Base-by-base conservation (phyloP, 2,113 vertebrate genomes). In the Perca fluviatilis region DNA sequence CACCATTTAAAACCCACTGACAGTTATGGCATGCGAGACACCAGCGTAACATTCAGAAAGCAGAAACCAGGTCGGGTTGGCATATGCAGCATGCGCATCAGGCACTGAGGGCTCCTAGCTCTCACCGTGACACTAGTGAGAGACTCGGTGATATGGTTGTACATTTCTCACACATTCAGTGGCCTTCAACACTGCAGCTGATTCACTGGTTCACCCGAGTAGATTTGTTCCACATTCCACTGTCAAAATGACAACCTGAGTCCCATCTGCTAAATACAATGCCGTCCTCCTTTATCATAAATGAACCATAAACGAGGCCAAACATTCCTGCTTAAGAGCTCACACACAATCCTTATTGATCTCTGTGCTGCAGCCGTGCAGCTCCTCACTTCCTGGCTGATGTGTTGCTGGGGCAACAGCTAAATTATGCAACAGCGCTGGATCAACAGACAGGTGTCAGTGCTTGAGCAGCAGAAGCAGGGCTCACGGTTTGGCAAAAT, bases 361-460 rank as follows among this genome's bases (percentile, higher is more conserved):
- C 91, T 65, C 18, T 68, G 57, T 56, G 30, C 79, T 73, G 84
- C 90, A 91, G 88, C 85, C 69, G 67, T 80, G 79, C 82, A 86
- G 74, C 80, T 92, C 87, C 82, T 58, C 85, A 87, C 86, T 89
- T 92, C 94, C 90, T 92, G 86, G 74, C 85, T 89, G 85, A 92
- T 82, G 86, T 65, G 92, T 95, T 95, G 90, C 94, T 89, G 84
- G 80, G 89, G 91, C 89, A 78, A 95, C 91, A 87, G 88, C 79
- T 95, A 87, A 95, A 95, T 94, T 95, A 95, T 95, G 94, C 94
- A 96, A 94, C 87, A 93, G 92, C 30, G 43, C 67, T 85, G 84
- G 76, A 82, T 85, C 79, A 86, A 90, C 87, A 90, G 88, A 90
- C 80, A 46, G 82, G 76, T 75, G 76, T 82, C 74, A 69, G 74